Evolutionary conservation across 2,113 vertebrate genomes (phyloP).

Genomic region (Zapornia atra): DNA sequence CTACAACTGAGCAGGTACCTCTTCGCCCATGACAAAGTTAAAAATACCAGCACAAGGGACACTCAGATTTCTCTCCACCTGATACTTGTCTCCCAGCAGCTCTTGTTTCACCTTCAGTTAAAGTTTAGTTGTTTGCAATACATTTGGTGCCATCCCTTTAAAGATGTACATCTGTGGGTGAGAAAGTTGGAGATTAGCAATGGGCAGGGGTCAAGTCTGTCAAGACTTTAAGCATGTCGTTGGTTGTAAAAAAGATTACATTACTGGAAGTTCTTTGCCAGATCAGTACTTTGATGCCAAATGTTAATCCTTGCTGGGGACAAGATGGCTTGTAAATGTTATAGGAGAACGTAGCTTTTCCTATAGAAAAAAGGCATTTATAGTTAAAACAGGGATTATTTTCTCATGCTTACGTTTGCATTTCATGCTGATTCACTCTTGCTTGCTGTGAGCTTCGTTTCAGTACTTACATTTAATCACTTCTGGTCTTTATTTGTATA

Average conservation of each 20-base stretch:
- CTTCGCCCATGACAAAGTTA: not conserved
- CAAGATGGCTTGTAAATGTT: constrained; percentile 76
- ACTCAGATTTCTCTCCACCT: not conserved
- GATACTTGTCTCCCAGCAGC: not conserved
- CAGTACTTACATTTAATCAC: constrained; percentile 25
- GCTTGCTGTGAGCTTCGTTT: not conserved
- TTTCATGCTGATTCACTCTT: constrained; percentile 66
- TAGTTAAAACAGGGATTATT: constrained; percentile 64
- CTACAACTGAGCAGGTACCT: not conserved
- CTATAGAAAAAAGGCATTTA: constrained; percentile 67
- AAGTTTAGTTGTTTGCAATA: constrained; percentile 4
- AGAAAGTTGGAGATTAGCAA: constrained; percentile 51
- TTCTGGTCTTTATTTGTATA: constrained; percentile 30
- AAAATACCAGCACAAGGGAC: not conserved
- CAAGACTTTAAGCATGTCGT: constrained; percentile 39
- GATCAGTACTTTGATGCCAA: constrained; percentile 68
- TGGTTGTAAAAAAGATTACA: constrained; percentile 66
- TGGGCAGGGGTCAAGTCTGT: constrained; percentile 51
- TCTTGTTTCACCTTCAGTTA: not conserved
- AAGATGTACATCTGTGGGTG: constrained; percentile 60
- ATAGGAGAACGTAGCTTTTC: constrained; percentile 71
- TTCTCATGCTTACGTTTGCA: constrained; percentile 68
- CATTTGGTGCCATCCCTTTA: not conserved
- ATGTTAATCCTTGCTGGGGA: constrained; percentile 77
- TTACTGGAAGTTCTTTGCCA: constrained; percentile 65